phyloP scores from a whole-genome alignment of 2,888 invertebrate genomes.

The Camponotus fellah region DNA sequence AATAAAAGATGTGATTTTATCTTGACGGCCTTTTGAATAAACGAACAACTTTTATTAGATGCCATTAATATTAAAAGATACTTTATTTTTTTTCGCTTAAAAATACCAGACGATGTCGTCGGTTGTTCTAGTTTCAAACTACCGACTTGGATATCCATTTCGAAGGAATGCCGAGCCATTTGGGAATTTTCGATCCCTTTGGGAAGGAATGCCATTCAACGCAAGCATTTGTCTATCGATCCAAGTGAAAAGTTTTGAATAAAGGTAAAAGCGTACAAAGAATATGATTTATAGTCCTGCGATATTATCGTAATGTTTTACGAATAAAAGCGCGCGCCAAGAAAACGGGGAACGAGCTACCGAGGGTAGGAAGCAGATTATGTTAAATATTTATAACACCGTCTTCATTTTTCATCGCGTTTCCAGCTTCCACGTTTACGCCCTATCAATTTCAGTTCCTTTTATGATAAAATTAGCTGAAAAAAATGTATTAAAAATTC shows the following conservation, averaged over 20 bases:
- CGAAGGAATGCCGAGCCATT: constrained; percentile 20
- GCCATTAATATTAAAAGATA: neutral
- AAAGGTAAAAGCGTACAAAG: constrained; percentile 24
- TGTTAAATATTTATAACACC: constrained; percentile 43
- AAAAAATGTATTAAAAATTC: neutral
- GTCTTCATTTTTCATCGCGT: constrained; percentile 16
- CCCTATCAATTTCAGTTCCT: constrained; percentile 8
- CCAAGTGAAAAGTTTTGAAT: constrained; percentile 25
- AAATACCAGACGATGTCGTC: neutral
- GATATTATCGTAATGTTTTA: constrained; percentile 23
- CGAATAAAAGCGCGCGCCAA: constrained; percentile 24
- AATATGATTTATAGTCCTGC: constrained; percentile 40
- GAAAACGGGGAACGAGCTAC: constrained; percentile 23
- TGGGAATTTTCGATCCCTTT: constrained; percentile 24
- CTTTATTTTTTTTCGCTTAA: constrained; percentile 29
- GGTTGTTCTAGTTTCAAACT: constrained; percentile 35
- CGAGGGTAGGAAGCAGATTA: constrained; percentile 15
- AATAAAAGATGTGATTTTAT: constrained; percentile 17
- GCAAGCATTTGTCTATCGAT: constrained; percentile 34
- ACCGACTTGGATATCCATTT: constrained; percentile 16
- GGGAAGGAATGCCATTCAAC: constrained; percentile 23
- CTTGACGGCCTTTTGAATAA: neutral
- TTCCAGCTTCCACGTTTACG: neutral
- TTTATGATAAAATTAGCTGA: neutral
- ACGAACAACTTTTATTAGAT: constrained; percentile 11